These are phyloP conservation scores for Cepaea nemoralis DNA, from an alignment of 1,140 invertebrate genomes.

Conservation along the genomic window DNA sequence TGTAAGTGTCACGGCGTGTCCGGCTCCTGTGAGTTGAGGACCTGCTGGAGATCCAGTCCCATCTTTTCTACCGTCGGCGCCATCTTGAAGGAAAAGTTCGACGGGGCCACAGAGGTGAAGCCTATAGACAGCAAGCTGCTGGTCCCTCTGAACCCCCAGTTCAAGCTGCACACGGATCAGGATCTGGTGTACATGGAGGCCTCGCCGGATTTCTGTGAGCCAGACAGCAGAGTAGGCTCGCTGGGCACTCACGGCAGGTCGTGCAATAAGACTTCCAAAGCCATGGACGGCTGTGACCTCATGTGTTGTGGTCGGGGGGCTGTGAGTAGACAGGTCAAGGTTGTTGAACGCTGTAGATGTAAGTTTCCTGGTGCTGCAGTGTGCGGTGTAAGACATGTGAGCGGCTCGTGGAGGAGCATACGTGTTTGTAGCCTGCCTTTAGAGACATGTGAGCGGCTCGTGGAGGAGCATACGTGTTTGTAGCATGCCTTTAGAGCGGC, in stretches of 20 bases:
- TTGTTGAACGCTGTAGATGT: constrained; percentile 78
- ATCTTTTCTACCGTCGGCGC: constrained; percentile 87
- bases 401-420: constrained; percentile 66
- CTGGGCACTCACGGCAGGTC: constrained; percentile 69
- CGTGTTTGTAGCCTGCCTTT: constrained; percentile 69
- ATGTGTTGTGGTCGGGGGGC: constrained; percentile 76
- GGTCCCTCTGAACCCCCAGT: constrained; percentile 67
- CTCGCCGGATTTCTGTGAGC: constrained; percentile 96
- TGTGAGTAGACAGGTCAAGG: constrained; percentile 75
- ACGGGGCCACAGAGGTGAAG: constrained; percentile 82
- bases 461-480: no score
- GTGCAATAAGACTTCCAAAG: constrained; percentile 73
- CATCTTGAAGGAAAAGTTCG: constrained; percentile 86
- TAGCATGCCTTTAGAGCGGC: no score
- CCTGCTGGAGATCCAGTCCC: constrained; percentile 93
- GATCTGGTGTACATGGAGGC: constrained; percentile 91
- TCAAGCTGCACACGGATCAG: constrained; percentile 67
- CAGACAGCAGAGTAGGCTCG: constrained; percentile 75
- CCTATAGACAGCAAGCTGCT: constrained; percentile 57
- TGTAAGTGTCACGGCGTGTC: constrained; percentile 98
- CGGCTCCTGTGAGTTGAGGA: constrained; percentile 93
- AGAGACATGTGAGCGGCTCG: constrained; percentile 70
- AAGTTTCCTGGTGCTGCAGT: constrained; percentile 75
- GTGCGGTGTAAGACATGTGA: constrained; percentile 73
- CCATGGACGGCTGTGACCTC: constrained; percentile 73